These are phyloP conservation scores for Hydra vulgaris DNA, from an alignment of 30 jellyfish, hydroid and myxozoan species.

Conservation along the genomic window DNA sequence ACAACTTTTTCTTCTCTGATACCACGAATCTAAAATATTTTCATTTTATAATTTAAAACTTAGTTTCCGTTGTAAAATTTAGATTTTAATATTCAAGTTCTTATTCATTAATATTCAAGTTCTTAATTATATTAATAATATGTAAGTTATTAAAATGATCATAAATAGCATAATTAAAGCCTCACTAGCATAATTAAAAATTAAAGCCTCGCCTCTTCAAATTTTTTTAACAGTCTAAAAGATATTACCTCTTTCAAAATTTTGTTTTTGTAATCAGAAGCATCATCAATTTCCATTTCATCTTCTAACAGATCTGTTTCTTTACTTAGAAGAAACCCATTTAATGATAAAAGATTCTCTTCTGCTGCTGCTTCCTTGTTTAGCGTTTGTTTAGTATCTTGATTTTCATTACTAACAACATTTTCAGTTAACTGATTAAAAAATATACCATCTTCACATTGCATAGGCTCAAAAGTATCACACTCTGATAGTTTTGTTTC, in stretches of 20 bases:
- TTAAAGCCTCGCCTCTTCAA: too few relatives aligned
- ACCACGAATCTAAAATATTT: conserved; percentile 19
- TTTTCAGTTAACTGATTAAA: neutral
- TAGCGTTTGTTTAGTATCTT: neutral
- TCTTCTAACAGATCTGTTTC: too few relatives aligned
- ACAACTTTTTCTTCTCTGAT: conserved; percentile 17
- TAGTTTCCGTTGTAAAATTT: too few relatives aligned
- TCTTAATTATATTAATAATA: too few relatives aligned
- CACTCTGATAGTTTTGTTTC: neutral
- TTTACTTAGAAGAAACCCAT: too few relatives aligned
- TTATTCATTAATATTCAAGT: too few relatives aligned
- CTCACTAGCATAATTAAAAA: too few relatives aligned
- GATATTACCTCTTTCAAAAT: conserved; percentile 46
- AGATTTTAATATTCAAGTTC: too few relatives aligned
- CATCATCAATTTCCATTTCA: conserved; percentile 72
- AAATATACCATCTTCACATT: neutral
- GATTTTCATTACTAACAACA: neutral
- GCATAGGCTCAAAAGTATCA: neutral
- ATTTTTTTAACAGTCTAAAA: too few relatives aligned
- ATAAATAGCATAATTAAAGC: too few relatives aligned
- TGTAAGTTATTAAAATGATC: too few relatives aligned
- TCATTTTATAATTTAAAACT: too few relatives aligned
- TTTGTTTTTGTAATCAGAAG: conserved; percentile 24
- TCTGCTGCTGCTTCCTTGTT: neutral
- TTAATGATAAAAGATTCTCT: neutral